phyloP scores from a whole-genome alignment of 2,888 invertebrate species.

The Euphydryas editha region DNA sequence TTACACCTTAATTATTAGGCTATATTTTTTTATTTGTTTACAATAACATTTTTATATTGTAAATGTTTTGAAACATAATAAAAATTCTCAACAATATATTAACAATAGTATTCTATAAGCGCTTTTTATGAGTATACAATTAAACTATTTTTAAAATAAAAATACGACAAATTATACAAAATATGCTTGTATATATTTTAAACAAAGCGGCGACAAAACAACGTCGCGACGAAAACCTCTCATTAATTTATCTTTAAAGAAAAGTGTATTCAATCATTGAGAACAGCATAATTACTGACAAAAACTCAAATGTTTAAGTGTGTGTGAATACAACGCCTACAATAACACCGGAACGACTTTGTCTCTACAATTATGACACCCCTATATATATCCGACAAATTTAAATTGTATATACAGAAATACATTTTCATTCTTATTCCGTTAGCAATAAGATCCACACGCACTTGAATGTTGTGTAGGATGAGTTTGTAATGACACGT shows the following conservation, averaged over 20 bases:
- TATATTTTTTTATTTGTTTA: too few relatives aligned
- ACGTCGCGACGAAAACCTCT: conserved; percentile 38
- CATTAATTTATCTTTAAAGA: conserved; percentile 57
- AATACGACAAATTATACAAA: not conserved
- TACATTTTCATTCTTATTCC: conserved; percentile 27
- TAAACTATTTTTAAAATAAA: not conserved
- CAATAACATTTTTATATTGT: too few relatives aligned
- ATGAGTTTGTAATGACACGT: conserved; percentile 25
- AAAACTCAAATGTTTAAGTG: conserved; percentile 77
- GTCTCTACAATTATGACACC: conserved; percentile 82
- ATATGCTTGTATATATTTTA: conserved; percentile 1
- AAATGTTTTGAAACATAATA: too few relatives aligned
- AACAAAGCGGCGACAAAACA: conserved; percentile 33
- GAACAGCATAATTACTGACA: conserved; percentile 74
- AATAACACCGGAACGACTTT: conserved; percentile 77
- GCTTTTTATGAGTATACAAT: too few relatives aligned
- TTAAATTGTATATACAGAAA: conserved; percentile 41
- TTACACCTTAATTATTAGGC: too few relatives aligned
- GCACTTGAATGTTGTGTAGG: not conserved
- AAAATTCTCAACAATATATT: too few relatives aligned
- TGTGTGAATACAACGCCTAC: conserved; percentile 74
- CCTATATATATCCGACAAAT: conserved; percentile 63
- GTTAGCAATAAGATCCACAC: not conserved
- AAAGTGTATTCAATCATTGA: conserved; percentile 67
- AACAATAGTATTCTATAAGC: too few relatives aligned